phyloP scores from a whole-genome alignment of 2,888 invertebrate genomes.

The Boloria euphrosyne region DNA sequence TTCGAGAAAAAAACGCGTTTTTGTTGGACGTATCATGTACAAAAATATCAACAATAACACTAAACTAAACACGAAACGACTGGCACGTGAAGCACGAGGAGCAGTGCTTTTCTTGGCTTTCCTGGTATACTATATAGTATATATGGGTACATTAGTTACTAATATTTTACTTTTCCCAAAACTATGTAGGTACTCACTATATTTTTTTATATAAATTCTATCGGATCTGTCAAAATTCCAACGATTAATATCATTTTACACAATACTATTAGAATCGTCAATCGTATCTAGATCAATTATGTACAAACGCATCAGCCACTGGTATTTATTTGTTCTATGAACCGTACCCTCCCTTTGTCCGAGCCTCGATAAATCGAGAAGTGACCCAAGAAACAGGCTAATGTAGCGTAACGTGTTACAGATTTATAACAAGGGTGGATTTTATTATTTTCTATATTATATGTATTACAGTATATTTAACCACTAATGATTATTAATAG shows the following conservation, averaged over 20 bases:
- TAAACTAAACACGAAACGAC: too few relatives aligned
- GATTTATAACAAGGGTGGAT: slow-evolving; percentile 26
- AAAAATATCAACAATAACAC: too few relatives aligned
- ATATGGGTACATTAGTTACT: too few relatives aligned
- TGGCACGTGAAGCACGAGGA: too few relatives aligned
- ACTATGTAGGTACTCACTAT: too few relatives aligned
- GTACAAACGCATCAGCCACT: slow-evolving; percentile 3
- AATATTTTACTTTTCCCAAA: too few relatives aligned
- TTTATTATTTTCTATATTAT: slow-evolving; percentile 4
- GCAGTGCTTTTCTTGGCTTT: too few relatives aligned
- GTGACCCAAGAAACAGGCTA: slow-evolving; percentile 30
- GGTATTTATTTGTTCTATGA: slow-evolving; percentile 52
- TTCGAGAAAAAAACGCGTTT: too few relatives aligned
- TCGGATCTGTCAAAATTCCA: neutral
- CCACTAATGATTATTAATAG: slow-evolving; percentile 10
- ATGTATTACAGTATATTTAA: neutral
- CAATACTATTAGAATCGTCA: slow-evolving; percentile 3
- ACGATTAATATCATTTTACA: neutral
- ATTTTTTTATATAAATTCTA: too few relatives aligned
- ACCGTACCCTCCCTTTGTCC: slow-evolving; percentile 32
- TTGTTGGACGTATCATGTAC: too few relatives aligned
- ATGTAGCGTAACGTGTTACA: slow-evolving; percentile 41
- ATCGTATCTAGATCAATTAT: slow-evolving; percentile 3
- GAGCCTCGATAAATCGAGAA: slow-evolving; percentile 25
- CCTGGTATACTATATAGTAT: too few relatives aligned